These are phyloP conservation scores for Drosophila takahashii DNA, from an alignment of 1,140 invertebrate species.

Conservation along the genomic window DNA sequence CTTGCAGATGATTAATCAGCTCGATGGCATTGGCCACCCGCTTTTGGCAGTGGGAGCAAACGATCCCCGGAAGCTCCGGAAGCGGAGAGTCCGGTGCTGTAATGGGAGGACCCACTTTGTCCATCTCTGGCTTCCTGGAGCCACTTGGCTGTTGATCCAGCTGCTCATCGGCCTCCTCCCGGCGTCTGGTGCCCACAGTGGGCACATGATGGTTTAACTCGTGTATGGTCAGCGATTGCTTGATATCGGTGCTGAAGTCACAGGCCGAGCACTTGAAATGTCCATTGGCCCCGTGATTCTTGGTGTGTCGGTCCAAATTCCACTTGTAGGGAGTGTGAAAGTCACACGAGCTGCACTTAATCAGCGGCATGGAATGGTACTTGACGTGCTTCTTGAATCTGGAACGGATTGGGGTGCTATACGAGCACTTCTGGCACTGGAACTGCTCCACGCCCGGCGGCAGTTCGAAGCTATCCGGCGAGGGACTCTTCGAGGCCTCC, in stretches of 20 bases:
- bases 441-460: conserved; percentile 84
- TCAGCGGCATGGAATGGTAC: conserved; percentile 96
- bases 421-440: conserved; percentile 94
- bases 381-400: conserved; percentile 97
- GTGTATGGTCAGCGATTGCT: conserved; percentile 96
- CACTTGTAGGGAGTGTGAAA: conserved; percentile 91
- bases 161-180: conserved; percentile 52
- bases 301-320: conserved; percentile 96
- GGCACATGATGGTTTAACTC: conserved; percentile 94
- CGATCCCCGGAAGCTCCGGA: conserved; percentile 14
- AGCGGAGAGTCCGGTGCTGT: not conserved
- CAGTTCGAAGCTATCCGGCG: conserved; percentile 17
- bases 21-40: conserved; percentile 66
- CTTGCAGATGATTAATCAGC: conserved; percentile 46
- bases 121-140: not conserved
- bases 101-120: not conserved
- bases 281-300: conserved; percentile 93
- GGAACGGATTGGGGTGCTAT: conserved; percentile 94
- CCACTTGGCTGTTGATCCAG: conserved; percentile 18
- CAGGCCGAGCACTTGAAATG: conserved; percentile 93
- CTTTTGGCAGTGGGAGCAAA: conserved; percentile 67
- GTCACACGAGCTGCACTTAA: conserved; percentile 96
- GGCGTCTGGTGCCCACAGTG: conserved; percentile 86
- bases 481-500: conserved; percentile 13
- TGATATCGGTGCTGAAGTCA: conserved; percentile 96